Evolutionary conservation across 2,113 vertebrate genomes (phyloP).

Genomic region (Cercopithecus mona): DNA sequence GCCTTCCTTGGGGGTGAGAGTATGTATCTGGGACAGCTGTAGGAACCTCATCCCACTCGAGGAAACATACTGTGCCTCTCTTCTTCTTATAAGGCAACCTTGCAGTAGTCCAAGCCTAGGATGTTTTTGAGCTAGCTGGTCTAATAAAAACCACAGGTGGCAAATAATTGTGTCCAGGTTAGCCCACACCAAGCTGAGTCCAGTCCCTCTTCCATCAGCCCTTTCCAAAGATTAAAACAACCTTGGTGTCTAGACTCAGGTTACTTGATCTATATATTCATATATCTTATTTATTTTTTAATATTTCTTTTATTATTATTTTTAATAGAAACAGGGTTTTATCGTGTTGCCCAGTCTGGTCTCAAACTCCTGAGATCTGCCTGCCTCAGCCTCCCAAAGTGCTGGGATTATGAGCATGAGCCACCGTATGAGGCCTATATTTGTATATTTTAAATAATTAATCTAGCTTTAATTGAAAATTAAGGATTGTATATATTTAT

Average conservation of each 20-base stretch:
- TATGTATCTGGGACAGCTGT: neutral
- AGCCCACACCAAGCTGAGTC: neutral
- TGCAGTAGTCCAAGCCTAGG: neutral
- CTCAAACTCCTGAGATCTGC: no score
- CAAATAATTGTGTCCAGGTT: neutral
- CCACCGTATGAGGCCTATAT: no score
- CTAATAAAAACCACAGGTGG: neutral
- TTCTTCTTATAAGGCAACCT: neutral
- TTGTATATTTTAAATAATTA: neutral
- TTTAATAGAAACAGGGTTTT: no score
- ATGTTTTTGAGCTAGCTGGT: neutral
- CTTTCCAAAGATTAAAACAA: neutral
- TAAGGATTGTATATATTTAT: neutral
- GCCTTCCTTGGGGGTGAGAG: neutral
- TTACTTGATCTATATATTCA: neutral
- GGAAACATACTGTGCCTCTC: neutral
- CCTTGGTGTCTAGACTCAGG: neutral
- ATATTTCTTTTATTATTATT: no score
- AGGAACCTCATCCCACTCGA: neutral
- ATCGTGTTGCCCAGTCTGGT: no score
- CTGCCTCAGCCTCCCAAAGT: no score
- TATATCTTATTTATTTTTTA: neutral
- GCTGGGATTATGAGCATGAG: no score
- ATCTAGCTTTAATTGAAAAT: neutral
- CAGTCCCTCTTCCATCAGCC: neutral